Conservation (phyloP, 2,888 invertebrate genomes). For the Falcaria lacertinaria region DNA sequence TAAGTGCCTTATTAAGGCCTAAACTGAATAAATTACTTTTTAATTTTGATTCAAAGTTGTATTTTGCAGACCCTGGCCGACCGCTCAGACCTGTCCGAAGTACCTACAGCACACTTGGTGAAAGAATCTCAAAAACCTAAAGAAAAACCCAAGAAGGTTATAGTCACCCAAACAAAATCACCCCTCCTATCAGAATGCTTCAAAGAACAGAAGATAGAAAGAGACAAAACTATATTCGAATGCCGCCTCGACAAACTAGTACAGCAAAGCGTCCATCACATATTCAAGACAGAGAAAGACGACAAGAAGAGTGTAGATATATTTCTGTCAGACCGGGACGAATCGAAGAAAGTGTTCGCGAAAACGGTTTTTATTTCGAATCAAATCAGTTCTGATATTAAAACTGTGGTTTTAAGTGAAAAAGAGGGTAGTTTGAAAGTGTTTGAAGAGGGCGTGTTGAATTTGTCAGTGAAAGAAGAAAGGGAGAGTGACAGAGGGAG, state of each 20-base stretch:
- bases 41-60: no score
- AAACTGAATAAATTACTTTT: no score
- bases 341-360: slow-evolving; percentile 57
- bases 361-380: slow-evolving; percentile 63
- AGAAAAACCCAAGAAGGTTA: slow-evolving; percentile 19
- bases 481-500: slow-evolving; percentile 55
- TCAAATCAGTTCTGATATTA: slow-evolving; percentile 35
- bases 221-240: slow-evolving; percentile 48
- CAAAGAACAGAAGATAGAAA: slow-evolving; percentile 20
- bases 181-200: slow-evolving; percentile 32
- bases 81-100: slow-evolving; percentile 43
- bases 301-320: slow-evolving; percentile 27
- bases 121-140: slow-evolving; percentile 34
- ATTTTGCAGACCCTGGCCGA: slow-evolving; percentile 46
- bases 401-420: slow-evolving; percentile 30
- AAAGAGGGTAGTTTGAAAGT: slow-evolving; percentile 13
- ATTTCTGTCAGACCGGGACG: slow-evolving; percentile 15
- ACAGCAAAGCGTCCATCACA: slow-evolving; percentile 65
- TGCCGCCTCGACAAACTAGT: slow-evolving; percentile 66
- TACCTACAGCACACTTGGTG: slow-evolving; percentile 44
- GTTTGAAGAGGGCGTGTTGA: slow-evolving; percentile 43
- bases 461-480: slow-evolving; percentile 65
- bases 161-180: slow-evolving; percentile 30
- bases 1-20: no score
- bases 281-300: slow-evolving; percentile 42